phyloP scores from a whole-genome alignment of 2,113 vertebrate genomes.

The Capreolus pygargus region DNA sequence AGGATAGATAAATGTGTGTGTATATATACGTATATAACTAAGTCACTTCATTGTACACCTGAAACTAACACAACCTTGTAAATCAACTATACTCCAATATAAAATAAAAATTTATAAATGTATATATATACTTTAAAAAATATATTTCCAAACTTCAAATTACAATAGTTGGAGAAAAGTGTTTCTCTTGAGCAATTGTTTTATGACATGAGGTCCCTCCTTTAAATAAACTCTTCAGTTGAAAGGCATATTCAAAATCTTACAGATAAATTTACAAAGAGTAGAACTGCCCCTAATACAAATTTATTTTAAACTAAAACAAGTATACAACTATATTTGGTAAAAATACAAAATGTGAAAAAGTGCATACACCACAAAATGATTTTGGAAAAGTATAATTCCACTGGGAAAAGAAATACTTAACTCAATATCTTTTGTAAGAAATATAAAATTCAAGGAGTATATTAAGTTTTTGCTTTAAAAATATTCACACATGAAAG shows the following conservation, averaged over 20 bases:
- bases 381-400: background rate
- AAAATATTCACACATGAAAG: background rate
- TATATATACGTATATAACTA: background rate
- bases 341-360: background rate
- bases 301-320: conserved; percentile 31
- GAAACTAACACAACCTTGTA: background rate
- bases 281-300: background rate
- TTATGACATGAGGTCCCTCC: background rate
- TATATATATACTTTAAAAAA: background rate
- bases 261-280: background rate
- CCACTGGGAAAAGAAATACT: background rate
- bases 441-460: conserved; percentile 2
- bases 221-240: conserved; percentile 4
- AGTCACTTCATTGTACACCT: background rate
- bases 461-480: background rate
- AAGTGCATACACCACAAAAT: background rate
- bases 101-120: background rate
- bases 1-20: background rate
- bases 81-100: background rate
- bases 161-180: background rate
- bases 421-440: conserved; percentile 19
- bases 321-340: background rate
- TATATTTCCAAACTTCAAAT: background rate
- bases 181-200: background rate
- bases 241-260: background rate